phyloP scores from a whole-genome alignment of 2,113 vertebrate species.

The Thomomys bottae region DNA sequence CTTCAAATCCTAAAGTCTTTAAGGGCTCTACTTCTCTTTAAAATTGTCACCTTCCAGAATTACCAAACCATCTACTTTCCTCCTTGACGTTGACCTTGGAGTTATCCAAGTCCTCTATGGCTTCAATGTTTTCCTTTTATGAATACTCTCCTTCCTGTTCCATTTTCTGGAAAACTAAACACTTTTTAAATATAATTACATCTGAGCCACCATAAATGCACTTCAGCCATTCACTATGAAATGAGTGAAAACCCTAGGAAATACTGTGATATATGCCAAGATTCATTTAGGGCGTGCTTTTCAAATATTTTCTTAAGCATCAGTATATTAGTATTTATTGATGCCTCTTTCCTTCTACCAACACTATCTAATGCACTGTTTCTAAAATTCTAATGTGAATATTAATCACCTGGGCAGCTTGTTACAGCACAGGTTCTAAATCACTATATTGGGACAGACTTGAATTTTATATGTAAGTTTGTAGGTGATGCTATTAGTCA shows the following conservation, averaged over 20 bases:
- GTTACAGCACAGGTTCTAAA: background rate
- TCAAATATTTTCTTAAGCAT: background rate
- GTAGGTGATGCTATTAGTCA: background rate
- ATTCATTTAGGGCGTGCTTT: background rate
- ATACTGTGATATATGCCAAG: background rate
- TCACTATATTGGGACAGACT: background rate
- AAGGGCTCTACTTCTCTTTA: background rate
- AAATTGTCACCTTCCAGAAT: background rate
- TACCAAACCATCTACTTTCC: background rate
- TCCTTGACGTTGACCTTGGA: background rate
- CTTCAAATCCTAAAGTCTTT: background rate
- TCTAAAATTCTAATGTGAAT: background rate
- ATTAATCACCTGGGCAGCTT: background rate
- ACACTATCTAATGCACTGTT: background rate
- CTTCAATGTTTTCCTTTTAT: background rate
- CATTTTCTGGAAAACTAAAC: constrained; percentile 1
- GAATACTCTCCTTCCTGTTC: too few relatives aligned
- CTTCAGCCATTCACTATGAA: background rate
- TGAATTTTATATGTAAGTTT: background rate
- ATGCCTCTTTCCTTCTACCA: background rate
- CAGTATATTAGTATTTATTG: background rate
- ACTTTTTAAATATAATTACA: constrained; percentile 48
- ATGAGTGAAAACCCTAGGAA: constrained; percentile 6
- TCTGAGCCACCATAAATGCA: background rate
- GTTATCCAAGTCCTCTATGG: constrained; percentile 3